Percentiles rank a stretch among this genome's conserved stretches.
Conservation (phyloP, 2,113 vertebrate species). For the Elaphurus davidianus region DNA sequence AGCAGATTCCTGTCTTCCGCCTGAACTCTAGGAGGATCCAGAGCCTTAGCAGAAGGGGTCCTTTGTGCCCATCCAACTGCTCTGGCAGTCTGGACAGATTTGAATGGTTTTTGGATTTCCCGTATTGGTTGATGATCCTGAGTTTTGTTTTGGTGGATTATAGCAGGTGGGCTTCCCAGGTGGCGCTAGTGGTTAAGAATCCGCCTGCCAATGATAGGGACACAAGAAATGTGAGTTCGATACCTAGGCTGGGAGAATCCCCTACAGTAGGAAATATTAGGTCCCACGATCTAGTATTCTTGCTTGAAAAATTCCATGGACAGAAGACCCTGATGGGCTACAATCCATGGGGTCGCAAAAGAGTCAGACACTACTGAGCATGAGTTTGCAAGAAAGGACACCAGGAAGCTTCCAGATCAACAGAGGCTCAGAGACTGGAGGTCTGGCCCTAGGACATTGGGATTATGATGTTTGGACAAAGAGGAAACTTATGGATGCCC, state of each 20-base stretch:
- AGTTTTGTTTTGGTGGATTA: neutral
- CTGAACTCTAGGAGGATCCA: neutral
- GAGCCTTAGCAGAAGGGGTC: neutral
- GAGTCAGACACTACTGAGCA: neutral
- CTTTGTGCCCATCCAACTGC: neutral
- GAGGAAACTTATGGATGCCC: neutral
- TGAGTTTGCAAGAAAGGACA: neutral
- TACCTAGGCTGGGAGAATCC: neutral
- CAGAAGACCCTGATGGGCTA: neutral
- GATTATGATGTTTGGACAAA: neutral
- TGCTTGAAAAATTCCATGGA: neutral
- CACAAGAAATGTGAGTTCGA: neutral
- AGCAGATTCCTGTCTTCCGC: neutral
- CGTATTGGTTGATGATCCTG: neutral
- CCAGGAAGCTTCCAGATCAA: neutral
- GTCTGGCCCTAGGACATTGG: neutral
- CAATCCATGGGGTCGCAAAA: neutral
- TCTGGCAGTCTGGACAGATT: neutral
- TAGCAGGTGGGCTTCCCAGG: neutral
- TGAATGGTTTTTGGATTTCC: neutral
- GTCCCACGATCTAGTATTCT: neutral
- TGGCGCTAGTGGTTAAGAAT: neutral
- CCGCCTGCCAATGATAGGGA: fast-evolving
- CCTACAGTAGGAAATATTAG: neutral
- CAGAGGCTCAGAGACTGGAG: neutral